Percentiles rank a stretch among this genome's conserved stretches.
Conservation (phyloP, 2,797 vertebrate species). For the Oophaga sylvatica region DNA sequence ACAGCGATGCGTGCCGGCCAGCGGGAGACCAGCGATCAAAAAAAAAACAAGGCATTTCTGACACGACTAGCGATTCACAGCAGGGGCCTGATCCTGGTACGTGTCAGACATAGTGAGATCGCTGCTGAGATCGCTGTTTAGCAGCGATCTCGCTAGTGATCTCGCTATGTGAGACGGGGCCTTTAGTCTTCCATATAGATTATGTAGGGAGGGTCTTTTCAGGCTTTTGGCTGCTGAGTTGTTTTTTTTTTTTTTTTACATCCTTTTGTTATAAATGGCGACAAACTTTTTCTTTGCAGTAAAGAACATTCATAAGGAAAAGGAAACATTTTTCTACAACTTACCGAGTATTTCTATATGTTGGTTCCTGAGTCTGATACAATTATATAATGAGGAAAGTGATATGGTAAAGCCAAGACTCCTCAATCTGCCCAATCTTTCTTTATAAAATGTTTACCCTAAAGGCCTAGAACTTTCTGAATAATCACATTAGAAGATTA, state of each 20-base stretch:
- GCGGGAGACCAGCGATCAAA: too few species aligned
- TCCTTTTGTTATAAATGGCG: neutral
- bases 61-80: too few species aligned
- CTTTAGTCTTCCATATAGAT: neutral
- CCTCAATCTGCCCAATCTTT: neutral
- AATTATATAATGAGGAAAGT: neutral
- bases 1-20: too few species aligned
- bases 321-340: neutral
- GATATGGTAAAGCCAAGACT: neutral
- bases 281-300: neutral
- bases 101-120: too few species aligned
- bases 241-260: neutral
- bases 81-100: too few species aligned
- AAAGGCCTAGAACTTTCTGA: conserved; percentile 47
- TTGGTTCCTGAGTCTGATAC: neutral
- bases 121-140: too few species aligned
- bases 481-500: conserved; percentile 60
- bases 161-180: too few species aligned
- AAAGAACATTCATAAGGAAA: neutral
- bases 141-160: too few species aligned
- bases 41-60: too few species aligned
- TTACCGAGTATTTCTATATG: neutral
- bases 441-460: conserved; percentile 33
- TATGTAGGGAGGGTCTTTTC: neutral
- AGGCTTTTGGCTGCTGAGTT: neutral